Percentiles rank a stretch among this genome's conserved stretches.
phyloP scores from a whole-genome alignment of 2,797 vertebrate species.

The Sebastes diaconus region DNA sequence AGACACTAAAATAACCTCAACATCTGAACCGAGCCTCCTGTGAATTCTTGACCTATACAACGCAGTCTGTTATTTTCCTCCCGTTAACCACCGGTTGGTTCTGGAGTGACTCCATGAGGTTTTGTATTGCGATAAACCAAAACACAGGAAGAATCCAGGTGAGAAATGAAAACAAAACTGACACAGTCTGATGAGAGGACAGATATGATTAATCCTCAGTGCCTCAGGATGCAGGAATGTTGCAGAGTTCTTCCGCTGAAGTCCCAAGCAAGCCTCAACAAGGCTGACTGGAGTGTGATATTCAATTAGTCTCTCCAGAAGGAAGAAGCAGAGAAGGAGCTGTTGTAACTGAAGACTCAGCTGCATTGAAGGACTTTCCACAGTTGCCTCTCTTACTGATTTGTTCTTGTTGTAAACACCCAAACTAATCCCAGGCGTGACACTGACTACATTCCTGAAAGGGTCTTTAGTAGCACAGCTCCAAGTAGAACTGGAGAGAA shows the following conservation, averaged over 20 bases:
- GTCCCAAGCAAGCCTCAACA: conserved; percentile 61
- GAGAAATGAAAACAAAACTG: conserved; percentile 24
- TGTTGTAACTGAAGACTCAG: conserved; percentile 14
- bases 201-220: conserved; percentile 27
- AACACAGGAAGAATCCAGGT: conserved; percentile 24
- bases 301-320: conserved; percentile 37
- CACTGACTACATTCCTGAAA: conserved; percentile 20
- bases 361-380: conserved; percentile 27
- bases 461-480: conserved; percentile 6
- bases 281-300: conserved; percentile 24
- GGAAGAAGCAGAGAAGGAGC: conserved; percentile 23
- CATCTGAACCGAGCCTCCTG: conserved; percentile 25
- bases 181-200: conserved; percentile 12
- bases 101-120: conserved; percentile 27
- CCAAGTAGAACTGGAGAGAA: background rate
- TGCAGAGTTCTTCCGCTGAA: conserved; percentile 28
- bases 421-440: conserved; percentile 23
- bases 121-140: background rate
- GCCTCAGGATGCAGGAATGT: conserved; percentile 41
- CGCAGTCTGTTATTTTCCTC: conserved; percentile 5
- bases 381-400: conserved; percentile 13
- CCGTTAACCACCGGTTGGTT: background rate
- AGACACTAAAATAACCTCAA: conserved; percentile 23
- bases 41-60: background rate
- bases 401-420: conserved; percentile 32